Base-by-base conservation (phyloP, 2,888 invertebrate genomes). In the Brenthis daphne region DNA sequence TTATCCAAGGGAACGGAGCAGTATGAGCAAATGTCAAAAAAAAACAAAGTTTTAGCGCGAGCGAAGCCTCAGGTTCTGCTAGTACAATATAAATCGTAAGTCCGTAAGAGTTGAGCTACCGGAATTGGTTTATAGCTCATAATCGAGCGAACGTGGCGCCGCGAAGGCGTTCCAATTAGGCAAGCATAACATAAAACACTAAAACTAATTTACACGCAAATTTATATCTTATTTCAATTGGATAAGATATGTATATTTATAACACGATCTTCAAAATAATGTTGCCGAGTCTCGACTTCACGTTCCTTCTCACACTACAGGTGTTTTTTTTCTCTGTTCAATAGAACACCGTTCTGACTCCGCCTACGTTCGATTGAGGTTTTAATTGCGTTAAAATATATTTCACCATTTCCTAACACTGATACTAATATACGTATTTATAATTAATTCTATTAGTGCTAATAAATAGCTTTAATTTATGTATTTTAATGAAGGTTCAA, bases 121-220 rank as follows among this genome's bases (percentile, higher is more conserved):
- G 92, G 91, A 89, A 91, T 91, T 90, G 82, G 83, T 90, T 90
- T 90, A 92, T 90, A 82, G 86, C 86, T 84, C 85, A 86, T 89
- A 90, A 89, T 89, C 88, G 86, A 81, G 81, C 81, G 79, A 80
- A 82, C 79, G 77, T 80, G 89, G 89, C 90, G 90, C 90, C 91
- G 82, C 79, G 81, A 78, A 87, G 89, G 87, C 90, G 89, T 88
- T 86, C 80, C 85, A 82, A 80, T 81, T 80, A 80, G 79, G 76
- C 71, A 77, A 79, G 73, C 73, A 74, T 70, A 78, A 77, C 77
- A 67, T 72, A 63, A 67, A 61, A 69, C 66, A 55, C 58, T 56
- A 69, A 29, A 74, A 68, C 47, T 57, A 43, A 20, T 11, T 37
- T 63, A 43, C 58, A 70, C 56, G 72, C 72, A 61, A 82, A 72